Percentiles rank a stretch among this genome's conserved stretches.
Conservation (phyloP, 1,140 invertebrate species). For the Hetaerina americana region DNA sequence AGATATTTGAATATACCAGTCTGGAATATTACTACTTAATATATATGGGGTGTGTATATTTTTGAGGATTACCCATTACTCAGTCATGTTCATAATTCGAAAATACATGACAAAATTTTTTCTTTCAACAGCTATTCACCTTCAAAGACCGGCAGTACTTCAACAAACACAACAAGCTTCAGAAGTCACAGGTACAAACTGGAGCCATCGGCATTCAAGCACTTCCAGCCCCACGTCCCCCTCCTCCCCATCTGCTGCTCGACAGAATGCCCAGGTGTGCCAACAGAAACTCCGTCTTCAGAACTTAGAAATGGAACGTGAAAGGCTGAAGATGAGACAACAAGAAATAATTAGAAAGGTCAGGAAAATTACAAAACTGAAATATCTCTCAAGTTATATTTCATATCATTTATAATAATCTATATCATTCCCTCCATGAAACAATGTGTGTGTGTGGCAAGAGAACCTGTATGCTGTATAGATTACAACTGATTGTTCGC, state of each 20-base stretch:
- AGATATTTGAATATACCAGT: no score
- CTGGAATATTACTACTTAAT: no score
- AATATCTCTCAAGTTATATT: no score
- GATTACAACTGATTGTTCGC: no score
- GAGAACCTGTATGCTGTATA: no score
- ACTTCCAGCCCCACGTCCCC: slow-evolving; percentile 4
- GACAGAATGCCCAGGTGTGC: slow-evolving; percentile 43
- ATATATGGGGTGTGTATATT: no score
- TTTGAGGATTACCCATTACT: no score
- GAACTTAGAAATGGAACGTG: slow-evolving; percentile 73
- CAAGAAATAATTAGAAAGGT: slow-evolving; percentile 79
- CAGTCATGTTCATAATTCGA: no score
- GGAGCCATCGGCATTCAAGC: slow-evolving; percentile 19
- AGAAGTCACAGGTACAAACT: slow-evolving; percentile 23
- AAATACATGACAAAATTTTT: slow-evolving; percentile 4
- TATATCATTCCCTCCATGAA: no score
- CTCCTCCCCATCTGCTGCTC: slow-evolving; percentile 26
- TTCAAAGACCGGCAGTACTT: slow-evolving; percentile 49
- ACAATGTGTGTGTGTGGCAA: no score
- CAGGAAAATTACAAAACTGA: slow-evolving; percentile 17
- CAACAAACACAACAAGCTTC: slow-evolving; percentile 29
- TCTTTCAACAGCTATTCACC: slow-evolving; percentile 43
- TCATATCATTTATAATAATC: no score
- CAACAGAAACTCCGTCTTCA: slow-evolving; percentile 69
- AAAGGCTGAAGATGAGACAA: slow-evolving; percentile 71